Evolutionary conservation across 2,113 vertebrate species (phyloP), one percentile per base, ranked within the genome.

Genomic region (Crypturellus undulatus): DNA sequence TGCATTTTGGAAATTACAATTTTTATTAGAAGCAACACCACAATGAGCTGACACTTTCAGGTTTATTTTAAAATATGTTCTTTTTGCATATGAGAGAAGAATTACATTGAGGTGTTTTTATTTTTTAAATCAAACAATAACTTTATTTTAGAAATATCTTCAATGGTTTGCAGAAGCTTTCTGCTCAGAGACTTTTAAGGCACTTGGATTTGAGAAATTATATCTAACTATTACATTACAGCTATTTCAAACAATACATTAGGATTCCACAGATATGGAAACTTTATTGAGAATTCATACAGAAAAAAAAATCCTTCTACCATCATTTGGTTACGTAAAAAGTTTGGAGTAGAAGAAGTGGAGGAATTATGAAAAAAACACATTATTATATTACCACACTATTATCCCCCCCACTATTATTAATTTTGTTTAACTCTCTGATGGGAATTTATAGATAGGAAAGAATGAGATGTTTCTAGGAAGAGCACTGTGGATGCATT

Each of bases 31-130:
- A 91, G 81, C 73, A 75, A 77, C 77, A 80, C 91, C 71, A 90
- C 71, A 92, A 85, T 80, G 56, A 93, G n/a, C 45, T 79, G 73
- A 80, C 22, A 65, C 52, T 84, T 82, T 77, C 71, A 81, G 79
- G 85, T 88, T 47, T 90, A 62, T 94, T 95, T 93, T 71, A 94
- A 64, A 40, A 86, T 84, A 84, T 6, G 28, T 49, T 64, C 87
- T 32, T 89, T 93, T 85, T 94, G 71, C 40, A 87, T 87, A 59
- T 85, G 82, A 91, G 95, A 95, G 84, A 79, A 85, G 54, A 94
- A 84, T 88, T 76, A 28, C 43, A 68, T 38, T 43, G 21, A 85
- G 5, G 4, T 68, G 70, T 49, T 49, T 49, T 49, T 49, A 22
- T 49, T 49, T 43, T 43, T 43, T 47, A 47, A 49, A 49, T 49